These are phyloP conservation scores for Sweltsa coloradensis DNA, from an alignment of 1,140 invertebrate genomes.

Conservation along the genomic window DNA sequence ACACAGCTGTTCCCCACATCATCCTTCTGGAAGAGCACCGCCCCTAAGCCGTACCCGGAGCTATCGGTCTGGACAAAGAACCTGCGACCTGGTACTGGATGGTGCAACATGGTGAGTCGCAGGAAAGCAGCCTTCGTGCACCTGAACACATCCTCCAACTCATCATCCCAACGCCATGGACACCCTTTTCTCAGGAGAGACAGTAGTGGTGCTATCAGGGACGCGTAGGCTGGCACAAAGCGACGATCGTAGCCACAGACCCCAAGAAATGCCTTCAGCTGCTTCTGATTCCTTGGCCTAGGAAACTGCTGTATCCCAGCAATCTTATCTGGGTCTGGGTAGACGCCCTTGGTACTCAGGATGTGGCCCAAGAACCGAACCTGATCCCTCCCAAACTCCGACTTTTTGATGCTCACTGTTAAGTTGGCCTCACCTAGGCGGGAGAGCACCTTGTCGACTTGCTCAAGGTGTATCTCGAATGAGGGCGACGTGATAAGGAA, in stretches of 20 bases:
- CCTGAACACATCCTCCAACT: background rate
- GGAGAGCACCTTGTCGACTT: slow-evolving; percentile 14
- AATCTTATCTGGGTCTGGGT: slow-evolving; percentile 6
- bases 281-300: slow-evolving; percentile 8
- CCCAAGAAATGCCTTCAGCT: slow-evolving; percentile 15
- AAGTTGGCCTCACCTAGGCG: slow-evolving; percentile 15
- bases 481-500: slow-evolving; percentile 16
- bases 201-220: background rate
- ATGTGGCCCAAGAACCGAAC: slow-evolving; percentile 13
- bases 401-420: slow-evolving; percentile 18
- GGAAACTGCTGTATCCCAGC: slow-evolving; percentile 7
- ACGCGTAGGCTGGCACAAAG: background rate
- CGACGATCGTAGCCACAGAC: slow-evolving; percentile 14
- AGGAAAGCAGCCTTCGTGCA: background rate
- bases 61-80: background rate
- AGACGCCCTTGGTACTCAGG: slow-evolving; percentile 3
- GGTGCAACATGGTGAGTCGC: background rate
- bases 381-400: slow-evolving; percentile 12
- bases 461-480: slow-evolving; percentile 17
- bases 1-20: background rate
- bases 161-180: background rate
- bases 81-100: background rate
- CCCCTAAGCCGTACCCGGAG: background rate
- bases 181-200: background rate
- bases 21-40: background rate